Evolutionary conservation across 2,113 vertebrate species (phyloP).

Genomic region (Scatophagus argus): DNA sequence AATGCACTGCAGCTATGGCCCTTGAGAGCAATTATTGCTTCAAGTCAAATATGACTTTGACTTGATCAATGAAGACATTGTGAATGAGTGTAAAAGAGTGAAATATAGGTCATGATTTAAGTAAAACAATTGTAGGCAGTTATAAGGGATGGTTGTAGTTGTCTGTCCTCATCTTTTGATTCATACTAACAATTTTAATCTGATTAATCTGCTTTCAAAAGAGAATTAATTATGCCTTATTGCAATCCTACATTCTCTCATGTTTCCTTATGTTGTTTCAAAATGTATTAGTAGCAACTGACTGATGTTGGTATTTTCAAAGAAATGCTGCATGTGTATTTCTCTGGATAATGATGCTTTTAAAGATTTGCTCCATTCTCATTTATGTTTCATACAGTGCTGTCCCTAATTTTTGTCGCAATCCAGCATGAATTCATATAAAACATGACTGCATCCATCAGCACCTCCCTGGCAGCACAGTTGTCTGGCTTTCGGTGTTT

Average conservation of each 20-base stretch:
- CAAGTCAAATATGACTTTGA: slow-evolving; percentile 51
- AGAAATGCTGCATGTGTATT: neutral
- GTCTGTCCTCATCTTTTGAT: neutral
- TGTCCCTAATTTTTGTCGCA: slow-evolving; percentile 48
- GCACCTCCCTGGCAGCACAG: slow-evolving; percentile 75
- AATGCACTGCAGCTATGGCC: slow-evolving; percentile 15
- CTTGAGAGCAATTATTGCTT: slow-evolving; percentile 38
- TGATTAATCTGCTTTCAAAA: neutral
- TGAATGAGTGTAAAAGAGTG: slow-evolving; percentile 19
- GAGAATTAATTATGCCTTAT: neutral
- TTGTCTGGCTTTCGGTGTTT: slow-evolving; percentile 78
- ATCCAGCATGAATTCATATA: slow-evolving; percentile 72
- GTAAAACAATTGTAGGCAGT: neutral
- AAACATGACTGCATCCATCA: slow-evolving; percentile 81
- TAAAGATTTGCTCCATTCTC: slow-evolving; percentile 22
- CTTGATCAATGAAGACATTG: slow-evolving; percentile 6
- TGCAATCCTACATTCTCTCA: neutral
- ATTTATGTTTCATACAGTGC: slow-evolving; percentile 29
- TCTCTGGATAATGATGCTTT: neutral
- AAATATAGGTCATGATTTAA: neutral
- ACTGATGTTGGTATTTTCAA: neutral
- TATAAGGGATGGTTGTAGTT: neutral
- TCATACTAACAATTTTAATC: neutral
- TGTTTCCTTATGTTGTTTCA: neutral
- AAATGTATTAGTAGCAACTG: neutral